Conservation (phyloP, 53 echinoderm and acorn worm species). For the Luidia sarsii region DNA sequence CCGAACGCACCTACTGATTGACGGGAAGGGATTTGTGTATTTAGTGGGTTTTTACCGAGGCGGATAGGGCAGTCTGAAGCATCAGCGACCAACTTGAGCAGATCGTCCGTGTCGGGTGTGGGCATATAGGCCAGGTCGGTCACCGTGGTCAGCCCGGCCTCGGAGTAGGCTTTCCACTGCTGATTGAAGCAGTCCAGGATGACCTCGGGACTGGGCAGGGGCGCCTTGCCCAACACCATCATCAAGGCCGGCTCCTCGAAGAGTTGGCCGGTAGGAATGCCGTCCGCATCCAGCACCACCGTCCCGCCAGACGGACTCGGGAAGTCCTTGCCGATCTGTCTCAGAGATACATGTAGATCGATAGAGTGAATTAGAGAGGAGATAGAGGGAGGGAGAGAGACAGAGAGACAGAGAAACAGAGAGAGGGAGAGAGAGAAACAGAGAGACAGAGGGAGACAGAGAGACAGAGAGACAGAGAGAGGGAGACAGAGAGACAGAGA, state of each 20-base stretch:
- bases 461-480: too few relatives aligned
- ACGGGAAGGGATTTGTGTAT: neutral
- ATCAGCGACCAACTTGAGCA: constrained; percentile 17
- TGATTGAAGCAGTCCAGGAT: neutral
- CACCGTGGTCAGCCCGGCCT: constrained; percentile 58
- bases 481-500: too few relatives aligned
- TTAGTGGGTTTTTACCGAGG: neutral
- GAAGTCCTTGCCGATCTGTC: neutral
- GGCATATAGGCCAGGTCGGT: constrained; percentile 51
- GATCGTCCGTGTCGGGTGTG: neutral
- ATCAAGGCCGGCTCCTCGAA: constrained; percentile 24
- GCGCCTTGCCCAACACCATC: neutral
- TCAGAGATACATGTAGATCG: neutral
- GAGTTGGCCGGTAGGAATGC: constrained; percentile 37
- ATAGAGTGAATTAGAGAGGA: neutral
- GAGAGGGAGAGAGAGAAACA: too few relatives aligned
- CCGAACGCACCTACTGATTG: neutral
- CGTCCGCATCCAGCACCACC: constrained; percentile 17
- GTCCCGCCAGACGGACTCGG: constrained; percentile 6
- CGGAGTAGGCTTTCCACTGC: constrained; percentile 43
- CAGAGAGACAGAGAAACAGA: too few relatives aligned
- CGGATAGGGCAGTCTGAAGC: constrained; percentile 22
- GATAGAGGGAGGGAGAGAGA: neutral
- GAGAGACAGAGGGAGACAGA: too few relatives aligned
- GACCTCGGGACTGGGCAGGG: neutral